Base-by-base conservation (phyloP, 2,888 invertebrate genomes). In the Hypena proboscidalis region DNA sequence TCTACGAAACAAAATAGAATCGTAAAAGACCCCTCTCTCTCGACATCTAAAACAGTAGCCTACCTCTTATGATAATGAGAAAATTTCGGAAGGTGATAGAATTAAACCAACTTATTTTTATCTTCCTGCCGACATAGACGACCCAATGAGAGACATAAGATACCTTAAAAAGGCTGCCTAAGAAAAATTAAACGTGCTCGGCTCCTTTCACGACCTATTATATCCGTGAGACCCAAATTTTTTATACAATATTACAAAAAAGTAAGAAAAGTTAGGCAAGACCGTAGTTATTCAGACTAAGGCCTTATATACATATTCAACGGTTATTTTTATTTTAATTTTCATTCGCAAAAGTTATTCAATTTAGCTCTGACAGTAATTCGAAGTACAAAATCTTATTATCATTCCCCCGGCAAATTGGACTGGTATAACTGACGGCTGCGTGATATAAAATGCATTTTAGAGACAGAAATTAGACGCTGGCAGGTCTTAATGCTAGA, bases 391-490 rank as follows among this genome's bases (percentile, higher is more conserved):
- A 69, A 81, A 83, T 83, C 71, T 72, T 80, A 80, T 84, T 83
- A 83, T 52, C 47, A 52, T 63, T 61, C 70, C 71, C 67, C 53
- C 45, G 58, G 65, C 45, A 64, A 74, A 74, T 71, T 65, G 63
- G 62, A 68, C 54, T 58, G 55, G 61, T 61, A 63, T 53, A 70
- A 74, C 67, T 72, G 77, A 71, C 74, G 58, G 54, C 60, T 55
- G 65, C 46, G 57, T 70, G 60, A 69, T 77, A 75, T 77, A 72
- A 81, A 84, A 82, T 83, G 85, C 85, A 85, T 80, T 83, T 77
- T 58, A 62, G 62, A 67, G 54, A 63, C 56, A 55, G 46, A 63
- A 74, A 72, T 77, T 67, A 73, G 70, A 64, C 59, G 54, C 53
- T 59, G 55, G 32, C 33, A 32, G 37, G 74, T 77, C 74, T 79